These are phyloP conservation scores for Cryptotis parvus DNA, from an alignment of 2,113 vertebrate genomes.

Conservation along the genomic window DNA sequence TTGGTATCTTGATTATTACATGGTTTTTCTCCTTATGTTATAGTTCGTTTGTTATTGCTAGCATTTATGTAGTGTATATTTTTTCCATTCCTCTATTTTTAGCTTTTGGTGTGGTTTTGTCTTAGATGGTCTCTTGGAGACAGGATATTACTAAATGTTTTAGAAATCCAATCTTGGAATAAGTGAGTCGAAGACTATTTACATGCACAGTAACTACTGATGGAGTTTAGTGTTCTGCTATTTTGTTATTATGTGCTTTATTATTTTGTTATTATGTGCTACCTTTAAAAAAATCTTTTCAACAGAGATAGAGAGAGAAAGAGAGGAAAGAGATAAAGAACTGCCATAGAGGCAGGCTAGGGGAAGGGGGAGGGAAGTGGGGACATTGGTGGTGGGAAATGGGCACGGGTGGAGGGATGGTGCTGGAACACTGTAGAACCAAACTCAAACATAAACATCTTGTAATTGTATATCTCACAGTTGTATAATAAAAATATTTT, in stretches of 20 bases:
- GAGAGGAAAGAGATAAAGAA: too few relatives aligned
- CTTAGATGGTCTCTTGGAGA: slow-evolving; percentile 9
- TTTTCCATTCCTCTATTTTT: slow-evolving; percentile 12
- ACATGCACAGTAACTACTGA: neutral
- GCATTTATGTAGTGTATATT: neutral
- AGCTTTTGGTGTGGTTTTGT: neutral
- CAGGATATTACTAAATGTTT: neutral
- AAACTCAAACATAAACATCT: too few relatives aligned
- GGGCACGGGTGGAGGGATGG: too few relatives aligned
- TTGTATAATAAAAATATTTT: too few relatives aligned
- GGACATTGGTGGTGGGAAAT: too few relatives aligned
- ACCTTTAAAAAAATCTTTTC: neutral
- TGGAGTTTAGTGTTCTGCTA: neutral
- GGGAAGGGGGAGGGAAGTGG: too few relatives aligned
- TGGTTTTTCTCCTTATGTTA: neutral
- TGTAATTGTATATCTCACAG: too few relatives aligned
- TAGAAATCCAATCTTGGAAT: slow-evolving; percentile 25
- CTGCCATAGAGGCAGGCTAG: too few relatives aligned
- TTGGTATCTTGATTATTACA: neutral
- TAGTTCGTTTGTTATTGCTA: neutral
- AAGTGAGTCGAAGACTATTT: neutral
- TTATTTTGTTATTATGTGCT: neutral
- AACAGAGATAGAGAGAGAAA: too few relatives aligned
- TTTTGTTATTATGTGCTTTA: neutral
- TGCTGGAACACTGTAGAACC: too few relatives aligned